phyloP scores from a whole-genome alignment of 2,113 vertebrate species.

The Equus przewalskii region DNA sequence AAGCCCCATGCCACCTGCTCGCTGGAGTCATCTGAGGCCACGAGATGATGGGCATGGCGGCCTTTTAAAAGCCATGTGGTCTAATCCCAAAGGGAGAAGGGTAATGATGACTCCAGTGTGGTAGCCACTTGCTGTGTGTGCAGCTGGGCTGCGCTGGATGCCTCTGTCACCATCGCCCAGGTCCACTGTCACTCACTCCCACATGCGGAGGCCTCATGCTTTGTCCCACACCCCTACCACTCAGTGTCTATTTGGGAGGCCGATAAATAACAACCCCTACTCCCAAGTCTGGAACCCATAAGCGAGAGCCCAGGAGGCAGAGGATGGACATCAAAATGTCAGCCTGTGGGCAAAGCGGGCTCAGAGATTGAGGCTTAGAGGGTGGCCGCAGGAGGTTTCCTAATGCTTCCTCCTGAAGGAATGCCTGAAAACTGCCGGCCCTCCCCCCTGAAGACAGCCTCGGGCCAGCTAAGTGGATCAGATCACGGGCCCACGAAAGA shows the following conservation, averaged over 20 bases:
- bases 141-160: background rate
- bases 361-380: background rate
- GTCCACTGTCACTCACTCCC: background rate
- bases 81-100: background rate
- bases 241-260: background rate
- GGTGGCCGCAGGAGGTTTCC: background rate
- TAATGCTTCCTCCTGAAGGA: background rate
- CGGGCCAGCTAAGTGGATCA: too few species aligned
- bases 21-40: background rate
- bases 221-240: too few species aligned
- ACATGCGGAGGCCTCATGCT: background rate
- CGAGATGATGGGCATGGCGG: fast-evolving
- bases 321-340: background rate
- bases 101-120: fast-evolving
- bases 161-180: background rate
- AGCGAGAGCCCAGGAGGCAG: background rate
- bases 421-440: background rate
- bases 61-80: background rate
- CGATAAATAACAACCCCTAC: background rate
- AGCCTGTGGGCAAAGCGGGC: background rate
- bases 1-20: background rate
- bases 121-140: background rate
- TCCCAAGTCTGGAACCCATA: background rate
- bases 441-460: background rate
- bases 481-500: background rate